phyloP scores from a whole-genome alignment of 1,140 invertebrate genomes.

The Drosophila aff. region DNA sequence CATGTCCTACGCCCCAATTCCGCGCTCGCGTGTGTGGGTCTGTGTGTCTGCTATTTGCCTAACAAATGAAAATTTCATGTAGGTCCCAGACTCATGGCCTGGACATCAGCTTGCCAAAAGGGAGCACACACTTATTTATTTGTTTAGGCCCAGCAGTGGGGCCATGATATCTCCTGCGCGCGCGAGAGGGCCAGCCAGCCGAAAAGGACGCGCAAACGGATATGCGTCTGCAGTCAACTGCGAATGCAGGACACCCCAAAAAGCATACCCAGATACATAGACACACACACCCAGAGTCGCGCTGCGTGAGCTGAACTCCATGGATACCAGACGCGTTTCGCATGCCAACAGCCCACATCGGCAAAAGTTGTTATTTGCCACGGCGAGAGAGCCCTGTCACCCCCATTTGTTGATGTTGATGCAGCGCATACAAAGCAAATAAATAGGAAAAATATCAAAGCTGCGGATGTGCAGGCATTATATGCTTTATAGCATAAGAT shows the following conservation, averaged over 20 bases:
- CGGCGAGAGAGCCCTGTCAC: constrained; percentile 1
- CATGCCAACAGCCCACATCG: constrained; percentile 45
- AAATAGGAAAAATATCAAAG: constrained; percentile 47
- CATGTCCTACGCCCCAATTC: constrained; percentile 45
- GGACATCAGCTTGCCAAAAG: constrained; percentile 76
- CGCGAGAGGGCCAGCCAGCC: constrained; percentile 21
- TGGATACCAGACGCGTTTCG: constrained; percentile 62
- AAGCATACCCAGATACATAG: constrained; percentile 27
- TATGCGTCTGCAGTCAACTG: constrained; percentile 77
- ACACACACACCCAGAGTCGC: background rate
- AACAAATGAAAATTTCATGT: constrained; percentile 83
- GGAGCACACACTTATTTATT: constrained; percentile 77
- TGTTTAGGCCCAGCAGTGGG: constrained; percentile 77
- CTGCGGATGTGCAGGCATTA: constrained; percentile 31
- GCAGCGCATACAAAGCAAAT: constrained; percentile 38
- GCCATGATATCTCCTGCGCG: constrained; percentile 52
- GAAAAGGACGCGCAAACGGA: constrained; percentile 66
- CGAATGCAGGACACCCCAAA: constrained; percentile 53
- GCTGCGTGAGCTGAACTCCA: constrained; percentile 23
- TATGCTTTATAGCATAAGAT: constrained; percentile 29
- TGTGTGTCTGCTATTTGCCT: constrained; percentile 67
- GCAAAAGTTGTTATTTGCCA: constrained; percentile 54
- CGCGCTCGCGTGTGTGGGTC: constrained; percentile 37
- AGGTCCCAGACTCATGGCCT: constrained; percentile 40
- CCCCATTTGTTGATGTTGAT: constrained; percentile 34